phyloP scores from a whole-genome alignment of 1,140 invertebrate species.

The Onthophagus taurus region DNA sequence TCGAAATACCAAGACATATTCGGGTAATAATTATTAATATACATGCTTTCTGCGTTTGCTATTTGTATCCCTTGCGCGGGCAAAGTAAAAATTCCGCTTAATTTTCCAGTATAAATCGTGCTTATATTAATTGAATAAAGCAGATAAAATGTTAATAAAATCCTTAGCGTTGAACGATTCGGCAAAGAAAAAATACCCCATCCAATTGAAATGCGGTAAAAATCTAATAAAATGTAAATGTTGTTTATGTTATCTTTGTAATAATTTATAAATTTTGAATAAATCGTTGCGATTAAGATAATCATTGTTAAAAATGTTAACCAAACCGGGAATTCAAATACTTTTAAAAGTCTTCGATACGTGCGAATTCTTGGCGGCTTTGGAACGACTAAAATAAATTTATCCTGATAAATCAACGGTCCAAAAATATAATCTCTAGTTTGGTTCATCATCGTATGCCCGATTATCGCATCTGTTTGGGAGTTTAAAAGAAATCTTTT shows the following conservation, averaged over 20 bases:
- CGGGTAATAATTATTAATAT: neutral
- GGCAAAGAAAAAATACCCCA: neutral
- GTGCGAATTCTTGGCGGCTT: neutral
- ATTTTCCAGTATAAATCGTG: slow-evolving; percentile 1
- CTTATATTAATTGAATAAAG: slow-evolving; percentile 1
- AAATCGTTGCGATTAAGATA: neutral
- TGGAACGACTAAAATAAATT: neutral
- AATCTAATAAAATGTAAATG: neutral
- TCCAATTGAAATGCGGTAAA: neutral
- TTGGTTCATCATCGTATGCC: slow-evolving; percentile 3
- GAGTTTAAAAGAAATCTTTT: neutral
- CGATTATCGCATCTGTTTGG: neutral
- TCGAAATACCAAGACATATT: slow-evolving; percentile 3
- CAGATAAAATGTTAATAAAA: neutral
- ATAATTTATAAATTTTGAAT: neutral
- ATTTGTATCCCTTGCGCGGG: neutral
- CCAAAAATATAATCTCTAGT: neutral
- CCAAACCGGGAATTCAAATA: neutral
- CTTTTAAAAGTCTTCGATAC: slow-evolving; percentile 1
- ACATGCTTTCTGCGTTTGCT: neutral
- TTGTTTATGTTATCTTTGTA: neutral
- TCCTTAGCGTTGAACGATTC: neutral
- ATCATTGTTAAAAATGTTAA: neutral
- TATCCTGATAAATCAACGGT: neutral
- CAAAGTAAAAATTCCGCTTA: slow-evolving; percentile 3